These are phyloP conservation scores for Platerodrilus igneus DNA, from an alignment of 2,888 invertebrate species.

Conservation along the genomic window DNA sequence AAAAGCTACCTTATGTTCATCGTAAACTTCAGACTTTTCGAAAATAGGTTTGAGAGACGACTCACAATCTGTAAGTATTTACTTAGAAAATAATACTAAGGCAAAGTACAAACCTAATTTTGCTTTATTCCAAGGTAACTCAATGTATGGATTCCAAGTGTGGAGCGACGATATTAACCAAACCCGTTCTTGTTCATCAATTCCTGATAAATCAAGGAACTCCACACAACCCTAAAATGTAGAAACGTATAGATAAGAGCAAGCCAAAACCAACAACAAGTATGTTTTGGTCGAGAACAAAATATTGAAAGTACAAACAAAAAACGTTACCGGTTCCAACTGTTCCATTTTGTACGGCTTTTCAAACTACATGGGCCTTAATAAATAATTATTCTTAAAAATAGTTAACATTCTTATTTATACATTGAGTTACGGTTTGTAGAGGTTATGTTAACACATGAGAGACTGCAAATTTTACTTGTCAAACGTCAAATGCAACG, in stretches of 20 bases:
- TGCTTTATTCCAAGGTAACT: constrained; percentile 42
- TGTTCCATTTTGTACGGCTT: constrained; percentile 11
- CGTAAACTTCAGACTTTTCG: constrained; percentile 10
- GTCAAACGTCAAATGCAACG: no score
- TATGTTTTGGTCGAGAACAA: background rate
- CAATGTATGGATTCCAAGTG: constrained; percentile 47
- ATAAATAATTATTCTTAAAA: constrained; percentile 6
- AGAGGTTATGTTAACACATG: constrained; percentile 14
- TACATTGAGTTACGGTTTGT: constrained; percentile 6
- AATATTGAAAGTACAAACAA: background rate
- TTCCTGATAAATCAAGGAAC: constrained; percentile 70
- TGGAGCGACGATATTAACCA: constrained; percentile 58
- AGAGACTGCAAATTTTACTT: no score
- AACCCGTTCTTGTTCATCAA: constrained; percentile 63
- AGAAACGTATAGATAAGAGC: background rate
- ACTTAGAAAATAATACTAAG: background rate
- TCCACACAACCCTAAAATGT: constrained; percentile 45
- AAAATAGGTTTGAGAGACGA: no score
- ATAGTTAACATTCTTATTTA: constrained; percentile 9
- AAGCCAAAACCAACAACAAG: background rate
- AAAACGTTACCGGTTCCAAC: constrained; percentile 11
- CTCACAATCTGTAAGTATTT: no score
- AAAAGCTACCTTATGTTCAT: constrained; percentile 4
- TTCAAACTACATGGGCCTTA: constrained; percentile 12
- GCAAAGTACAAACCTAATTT: constrained; percentile 2